Evolutionary conservation across 2,797 vertebrate genomes (phyloP).

Genomic region (Pseudochirops cupreus): DNA sequence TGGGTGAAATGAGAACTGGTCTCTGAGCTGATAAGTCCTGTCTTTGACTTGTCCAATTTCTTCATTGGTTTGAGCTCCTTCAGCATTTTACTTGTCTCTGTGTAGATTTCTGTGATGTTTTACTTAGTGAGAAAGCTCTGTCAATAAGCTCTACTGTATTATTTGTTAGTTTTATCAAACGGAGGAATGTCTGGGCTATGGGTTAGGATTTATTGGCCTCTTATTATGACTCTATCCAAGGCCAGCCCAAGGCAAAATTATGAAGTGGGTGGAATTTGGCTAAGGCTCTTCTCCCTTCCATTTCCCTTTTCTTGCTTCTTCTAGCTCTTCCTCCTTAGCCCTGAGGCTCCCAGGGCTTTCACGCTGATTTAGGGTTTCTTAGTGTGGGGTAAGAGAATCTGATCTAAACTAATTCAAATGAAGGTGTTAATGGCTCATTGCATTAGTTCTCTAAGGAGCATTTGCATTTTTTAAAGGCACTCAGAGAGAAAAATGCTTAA

Average conservation of each 20-base stretch:
- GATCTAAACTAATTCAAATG: neutral
- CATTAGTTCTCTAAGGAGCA: neutral
- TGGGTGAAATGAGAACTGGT: neutral
- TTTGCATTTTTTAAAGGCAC: neutral
- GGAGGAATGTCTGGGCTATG: neutral
- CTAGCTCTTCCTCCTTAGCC: neutral
- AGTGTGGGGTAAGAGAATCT: conserved; percentile 18
- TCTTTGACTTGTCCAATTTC: neutral
- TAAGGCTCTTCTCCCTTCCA: neutral
- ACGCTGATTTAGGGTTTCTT: neutral
- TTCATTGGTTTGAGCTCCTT: neutral
- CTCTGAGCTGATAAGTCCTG: neutral
- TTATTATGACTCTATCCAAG: neutral
- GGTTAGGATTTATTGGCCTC: neutral
- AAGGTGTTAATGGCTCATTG: neutral
- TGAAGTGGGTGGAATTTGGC: neutral
- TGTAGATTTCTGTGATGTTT: conserved; percentile 15
- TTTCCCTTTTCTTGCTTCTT: conserved; percentile 19
- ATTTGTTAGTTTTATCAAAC: conserved; percentile 12
- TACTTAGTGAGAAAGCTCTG: neutral
- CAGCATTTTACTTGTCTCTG: neutral
- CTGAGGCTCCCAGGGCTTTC: neutral
- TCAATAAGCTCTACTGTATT: neutral
- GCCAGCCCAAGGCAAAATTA: neutral
- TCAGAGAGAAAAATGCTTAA: neutral